Base-by-base conservation (phyloP, 2,113 vertebrate genomes). In the Pristiophorus japonicus region DNA sequence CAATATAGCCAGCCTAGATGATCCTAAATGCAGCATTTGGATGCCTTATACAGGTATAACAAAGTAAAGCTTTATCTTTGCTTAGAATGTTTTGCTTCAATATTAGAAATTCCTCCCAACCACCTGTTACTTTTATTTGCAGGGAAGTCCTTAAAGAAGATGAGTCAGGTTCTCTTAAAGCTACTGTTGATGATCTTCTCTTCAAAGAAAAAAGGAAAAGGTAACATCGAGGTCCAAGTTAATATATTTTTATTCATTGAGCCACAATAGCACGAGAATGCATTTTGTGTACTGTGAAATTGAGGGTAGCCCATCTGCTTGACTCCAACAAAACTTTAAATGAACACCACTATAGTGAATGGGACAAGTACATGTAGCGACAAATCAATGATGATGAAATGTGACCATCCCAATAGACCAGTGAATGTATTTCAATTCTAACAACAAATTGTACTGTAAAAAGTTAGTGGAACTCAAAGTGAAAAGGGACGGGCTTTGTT, bases 61-160 rank as follows among this genome's bases (percentile, higher is more conserved):
- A 34, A 91, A 62, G 88, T 55, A 34, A 62, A 91, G 88, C 38
- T 62, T 81, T 81, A 45, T 45, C 5, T 94, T 67, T 94, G 20
- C 92, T 45, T 63, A 59, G 92, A 94, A 62, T 62, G 42, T 38
- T 10, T 63, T 67, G 42, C n/a, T 62, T 38, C 16, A 45, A 67
- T 67, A 20, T 63, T 11, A 62, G n/a, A 63, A 65, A 67, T 47
- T 38, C 59, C 14, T 38, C 7, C 34, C 59, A 59, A 90, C 27
- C 12, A 3, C 95, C 95, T 91, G 95, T 65, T 18, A 95, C 96
- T 96, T 78, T 87, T 96, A 11, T 55, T 73, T 66, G 0, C 94
- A 99, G 99, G 99, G 99, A 99, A 96, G 98, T 99, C 45, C 98
- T 99, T 38, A 99, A 99, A 96, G 99, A 99, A 96, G 99, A 99